These are phyloP conservation scores for Acrobeloides nanus DNA, from an alignment of 2,888 invertebrate species.

Conservation along the genomic window DNA sequence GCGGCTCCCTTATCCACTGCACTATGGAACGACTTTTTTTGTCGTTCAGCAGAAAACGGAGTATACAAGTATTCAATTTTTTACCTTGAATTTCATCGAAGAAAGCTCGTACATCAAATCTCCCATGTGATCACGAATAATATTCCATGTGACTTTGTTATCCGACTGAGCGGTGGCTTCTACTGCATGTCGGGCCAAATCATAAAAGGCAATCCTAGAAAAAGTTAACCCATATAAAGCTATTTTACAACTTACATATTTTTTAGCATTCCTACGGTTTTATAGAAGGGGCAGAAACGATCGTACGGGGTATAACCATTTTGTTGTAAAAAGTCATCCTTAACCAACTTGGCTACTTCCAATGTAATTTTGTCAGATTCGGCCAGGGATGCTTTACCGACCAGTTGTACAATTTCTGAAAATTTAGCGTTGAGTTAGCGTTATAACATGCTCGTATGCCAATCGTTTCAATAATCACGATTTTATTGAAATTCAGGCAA, in stretches of 20 bases:
- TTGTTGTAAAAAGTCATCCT: constrained; percentile 96
- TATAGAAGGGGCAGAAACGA: constrained; percentile 98
- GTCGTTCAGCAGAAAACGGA: not conserved
- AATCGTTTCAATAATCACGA: too few species aligned
- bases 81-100: constrained; percentile 97
- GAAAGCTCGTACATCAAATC: constrained; percentile 90
- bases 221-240: constrained; percentile 13
- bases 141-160: constrained; percentile 94
- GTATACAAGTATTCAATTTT: constrained; percentile 16
- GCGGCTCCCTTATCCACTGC: too few species aligned
- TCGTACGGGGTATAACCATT: constrained; percentile 72
- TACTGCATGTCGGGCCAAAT: constrained; percentile 92
- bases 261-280: constrained; percentile 94
- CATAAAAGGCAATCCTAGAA: constrained; percentile 78
- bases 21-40: too few species aligned
- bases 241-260: constrained; percentile 65
- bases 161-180: constrained; percentile 97
- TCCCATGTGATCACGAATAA: constrained; percentile 92
- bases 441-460: not conserved
- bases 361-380: constrained; percentile 98
- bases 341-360: constrained; percentile 76
- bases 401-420: constrained; percentile 97
- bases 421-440: constrained; percentile 70
- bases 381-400: constrained; percentile 82
- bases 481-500: too few species aligned